These are phyloP conservation scores for Schlechtendalia chinensis DNA, from an alignment of 1,140 invertebrate genomes.

Conservation along the genomic window DNA sequence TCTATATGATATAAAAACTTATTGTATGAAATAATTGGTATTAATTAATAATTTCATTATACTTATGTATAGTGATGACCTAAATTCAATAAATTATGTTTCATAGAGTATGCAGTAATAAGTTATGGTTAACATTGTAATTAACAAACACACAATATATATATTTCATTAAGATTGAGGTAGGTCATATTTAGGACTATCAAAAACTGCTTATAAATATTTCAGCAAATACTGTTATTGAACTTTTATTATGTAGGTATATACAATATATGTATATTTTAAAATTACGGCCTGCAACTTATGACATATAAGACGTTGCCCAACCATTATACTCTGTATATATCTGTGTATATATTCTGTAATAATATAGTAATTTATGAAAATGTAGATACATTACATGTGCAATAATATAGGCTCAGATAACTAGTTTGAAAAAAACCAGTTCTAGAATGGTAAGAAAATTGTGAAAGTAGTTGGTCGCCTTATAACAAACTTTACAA, in stretches of 20 bases:
- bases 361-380: too few species aligned
- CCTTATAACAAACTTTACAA: not conserved
- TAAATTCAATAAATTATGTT: too few species aligned
- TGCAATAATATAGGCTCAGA: slow-evolving; percentile 7
- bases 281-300: not conserved
- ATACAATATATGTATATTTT: slow-evolving; percentile 6
- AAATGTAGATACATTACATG: not conserved
- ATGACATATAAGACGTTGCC: not conserved
- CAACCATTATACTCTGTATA: not conserved
- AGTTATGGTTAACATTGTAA: too few species aligned
- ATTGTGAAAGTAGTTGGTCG: slow-evolving; percentile 45
- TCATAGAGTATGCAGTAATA: too few species aligned
- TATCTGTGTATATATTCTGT: not conserved
- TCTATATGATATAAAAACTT: too few species aligned
- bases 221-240: slow-evolving; percentile 17
- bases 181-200: slow-evolving; percentile 8
- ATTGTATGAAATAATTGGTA: too few species aligned
- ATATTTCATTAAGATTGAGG: not conserved
- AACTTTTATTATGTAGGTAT: slow-evolving; percentile 16
- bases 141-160: too few species aligned
- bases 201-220: not conserved
- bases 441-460: slow-evolving; percentile 8
- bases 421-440: slow-evolving; percentile 28
- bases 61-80: too few species aligned
- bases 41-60: too few species aligned